These are phyloP conservation scores for Gallinago nigripennis DNA, from an alignment of 2,797 vertebrate species.

Conservation along the genomic window DNA sequence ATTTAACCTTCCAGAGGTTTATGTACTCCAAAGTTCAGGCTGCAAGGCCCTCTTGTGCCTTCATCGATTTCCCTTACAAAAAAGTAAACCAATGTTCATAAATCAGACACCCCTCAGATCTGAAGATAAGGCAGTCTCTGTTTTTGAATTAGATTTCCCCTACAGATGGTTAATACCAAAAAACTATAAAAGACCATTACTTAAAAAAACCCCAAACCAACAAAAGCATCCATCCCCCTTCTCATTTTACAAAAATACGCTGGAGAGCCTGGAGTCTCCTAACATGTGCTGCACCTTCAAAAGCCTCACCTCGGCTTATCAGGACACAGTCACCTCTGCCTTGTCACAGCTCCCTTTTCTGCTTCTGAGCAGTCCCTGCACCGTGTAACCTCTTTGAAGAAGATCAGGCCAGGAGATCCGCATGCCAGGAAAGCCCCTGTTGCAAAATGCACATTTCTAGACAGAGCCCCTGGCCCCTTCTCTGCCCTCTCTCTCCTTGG, in stretches of 20 bases:
- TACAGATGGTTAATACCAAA: not conserved
- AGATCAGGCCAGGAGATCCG: not conserved
- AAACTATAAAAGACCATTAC: not conserved
- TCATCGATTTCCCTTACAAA: not conserved
- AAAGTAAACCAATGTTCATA: not conserved
- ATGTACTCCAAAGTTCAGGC: not conserved
- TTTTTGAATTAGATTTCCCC: not conserved
- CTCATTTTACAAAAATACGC: not conserved
- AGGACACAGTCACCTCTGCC: not conserved
- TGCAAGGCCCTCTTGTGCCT: not conserved
- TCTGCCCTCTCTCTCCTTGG: not conserved
- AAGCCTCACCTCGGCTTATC: not conserved
- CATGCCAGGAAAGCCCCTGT: not conserved
- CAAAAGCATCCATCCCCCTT: fast-evolving
- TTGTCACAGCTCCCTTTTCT: not conserved
- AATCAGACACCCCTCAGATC: not conserved
- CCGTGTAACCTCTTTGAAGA: not conserved
- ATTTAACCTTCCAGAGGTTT: not conserved
- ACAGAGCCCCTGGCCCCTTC: not conserved
- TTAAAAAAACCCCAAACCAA: not conserved
- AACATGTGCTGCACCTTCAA: not conserved
- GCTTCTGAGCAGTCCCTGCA: not conserved
- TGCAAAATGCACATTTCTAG: not conserved
- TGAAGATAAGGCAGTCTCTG: not conserved
- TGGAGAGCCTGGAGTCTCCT: not conserved